These are phyloP conservation scores for Centropristis striata DNA, from an alignment of 2,113 vertebrate genomes.

Conservation along the genomic window DNA sequence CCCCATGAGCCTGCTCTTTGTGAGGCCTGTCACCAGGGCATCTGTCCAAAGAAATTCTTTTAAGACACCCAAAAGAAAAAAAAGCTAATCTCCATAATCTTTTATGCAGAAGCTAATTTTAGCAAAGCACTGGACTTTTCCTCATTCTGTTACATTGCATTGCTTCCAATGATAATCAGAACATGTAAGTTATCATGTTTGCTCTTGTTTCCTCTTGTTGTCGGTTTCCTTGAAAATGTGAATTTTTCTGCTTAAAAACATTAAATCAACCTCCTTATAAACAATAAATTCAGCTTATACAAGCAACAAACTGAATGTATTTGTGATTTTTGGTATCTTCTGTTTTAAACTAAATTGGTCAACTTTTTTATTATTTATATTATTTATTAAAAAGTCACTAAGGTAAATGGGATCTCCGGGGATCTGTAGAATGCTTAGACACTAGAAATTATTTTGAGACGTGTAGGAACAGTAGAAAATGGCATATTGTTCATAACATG, in stretches of 20 bases:
- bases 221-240: background rate
- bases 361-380: too few species aligned
- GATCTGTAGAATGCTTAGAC: too few species aligned
- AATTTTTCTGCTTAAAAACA: background rate
- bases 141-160: background rate
- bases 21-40: slow-evolving; percentile 84
- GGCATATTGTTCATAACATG: too few species aligned
- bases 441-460: too few species aligned
- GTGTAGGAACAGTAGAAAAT: too few species aligned
- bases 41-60: slow-evolving; percentile 54
- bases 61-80: background rate
- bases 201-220: background rate
- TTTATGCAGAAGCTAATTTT: background rate
- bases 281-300: background rate
- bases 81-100: background rate
- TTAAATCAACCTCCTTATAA: background rate
- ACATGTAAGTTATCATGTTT: background rate
- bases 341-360: too few species aligned
- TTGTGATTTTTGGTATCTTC: too few species aligned
- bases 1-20: slow-evolving; percentile 84
- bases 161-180: background rate
- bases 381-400: too few species aligned
- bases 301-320: background rate
- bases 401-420: too few species aligned
- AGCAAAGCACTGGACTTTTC: background rate